These are phyloP conservation scores for Nasonovia ribisnigri DNA, from an alignment of 2,888 invertebrate genomes.

Conservation along the genomic window DNA sequence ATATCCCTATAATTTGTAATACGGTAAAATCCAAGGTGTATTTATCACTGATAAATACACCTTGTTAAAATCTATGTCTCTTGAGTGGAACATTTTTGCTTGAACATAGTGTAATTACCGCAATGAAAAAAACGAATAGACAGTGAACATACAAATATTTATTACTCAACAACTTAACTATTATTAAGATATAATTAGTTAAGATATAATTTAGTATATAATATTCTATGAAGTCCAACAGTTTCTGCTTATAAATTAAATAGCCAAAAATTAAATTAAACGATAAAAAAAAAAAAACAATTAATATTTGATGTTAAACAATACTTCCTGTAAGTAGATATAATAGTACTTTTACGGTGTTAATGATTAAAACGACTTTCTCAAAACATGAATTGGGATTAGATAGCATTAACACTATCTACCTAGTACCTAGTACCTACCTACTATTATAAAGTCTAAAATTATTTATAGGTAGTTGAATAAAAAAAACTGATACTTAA, in stretches of 20 bases:
- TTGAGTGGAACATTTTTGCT: too few relatives aligned
- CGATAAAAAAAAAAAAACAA: not conserved
- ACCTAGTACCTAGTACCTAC: too few relatives aligned
- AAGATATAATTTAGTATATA: not conserved
- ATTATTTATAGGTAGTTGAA: not conserved
- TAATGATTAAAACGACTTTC: slow-evolving; percentile 29
- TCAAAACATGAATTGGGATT: not conserved
- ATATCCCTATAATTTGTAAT: too few relatives aligned
- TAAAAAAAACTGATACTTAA: not conserved
- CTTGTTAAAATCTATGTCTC: too few relatives aligned
- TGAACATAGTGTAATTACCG: too few relatives aligned
- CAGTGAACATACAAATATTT: too few relatives aligned
- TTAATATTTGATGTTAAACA: not conserved
- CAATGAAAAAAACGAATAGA: too few relatives aligned
- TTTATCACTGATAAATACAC: too few relatives aligned
- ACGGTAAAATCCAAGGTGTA: too few relatives aligned
- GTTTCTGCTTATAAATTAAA: not conserved
- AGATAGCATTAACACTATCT: not conserved
- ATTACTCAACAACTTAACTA: too few relatives aligned
- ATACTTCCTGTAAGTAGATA: not conserved
- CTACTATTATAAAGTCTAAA: too few relatives aligned
- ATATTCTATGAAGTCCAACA: not conserved
- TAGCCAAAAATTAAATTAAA: not conserved
- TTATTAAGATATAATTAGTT: too few relatives aligned
- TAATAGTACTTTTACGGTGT: slow-evolving; percentile 1